Evolutionary conservation across 2,113 vertebrate species (phyloP).

Genomic region (Grammomys surdaster): DNA sequence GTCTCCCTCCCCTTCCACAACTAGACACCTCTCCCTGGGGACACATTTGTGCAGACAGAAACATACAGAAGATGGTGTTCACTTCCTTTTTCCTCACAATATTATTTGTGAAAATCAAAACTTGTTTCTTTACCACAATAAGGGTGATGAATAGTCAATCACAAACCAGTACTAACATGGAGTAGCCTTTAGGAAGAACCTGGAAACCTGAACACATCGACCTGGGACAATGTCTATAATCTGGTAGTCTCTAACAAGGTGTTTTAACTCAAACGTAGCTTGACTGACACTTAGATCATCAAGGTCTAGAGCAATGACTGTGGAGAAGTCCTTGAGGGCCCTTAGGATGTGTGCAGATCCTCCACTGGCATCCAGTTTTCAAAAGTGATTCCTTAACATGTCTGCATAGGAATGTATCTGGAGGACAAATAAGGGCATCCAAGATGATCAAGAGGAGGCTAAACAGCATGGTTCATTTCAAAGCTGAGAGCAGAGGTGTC

Average conservation of each 20-base stretch:
- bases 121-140: not conserved
- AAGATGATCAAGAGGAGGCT: not conserved
- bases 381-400: conserved; percentile 30
- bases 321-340: not conserved
- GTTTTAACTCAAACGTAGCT: not conserved
- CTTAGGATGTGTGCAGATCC: not conserved
- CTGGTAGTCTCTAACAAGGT: not conserved
- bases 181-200: not conserved
- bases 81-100: not conserved
- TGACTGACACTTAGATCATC: not conserved
- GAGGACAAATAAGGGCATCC: not conserved
- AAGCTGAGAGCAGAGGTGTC: not conserved
- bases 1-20: not conserved
- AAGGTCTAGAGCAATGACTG: not conserved
- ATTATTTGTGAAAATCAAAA: conserved; percentile 14
- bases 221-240: fast-evolving
- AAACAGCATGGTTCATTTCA: not conserved
- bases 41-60: not conserved
- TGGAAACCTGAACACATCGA: not conserved
- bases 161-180: not conserved
- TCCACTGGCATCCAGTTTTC: not conserved
- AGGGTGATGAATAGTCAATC: fast-evolving
- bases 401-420: not conserved
- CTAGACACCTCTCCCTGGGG: not conserved
- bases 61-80: fast-evolving